Base-by-base conservation (phyloP, 1,140 invertebrate species). In the Drosophila tropicalis region DNA sequence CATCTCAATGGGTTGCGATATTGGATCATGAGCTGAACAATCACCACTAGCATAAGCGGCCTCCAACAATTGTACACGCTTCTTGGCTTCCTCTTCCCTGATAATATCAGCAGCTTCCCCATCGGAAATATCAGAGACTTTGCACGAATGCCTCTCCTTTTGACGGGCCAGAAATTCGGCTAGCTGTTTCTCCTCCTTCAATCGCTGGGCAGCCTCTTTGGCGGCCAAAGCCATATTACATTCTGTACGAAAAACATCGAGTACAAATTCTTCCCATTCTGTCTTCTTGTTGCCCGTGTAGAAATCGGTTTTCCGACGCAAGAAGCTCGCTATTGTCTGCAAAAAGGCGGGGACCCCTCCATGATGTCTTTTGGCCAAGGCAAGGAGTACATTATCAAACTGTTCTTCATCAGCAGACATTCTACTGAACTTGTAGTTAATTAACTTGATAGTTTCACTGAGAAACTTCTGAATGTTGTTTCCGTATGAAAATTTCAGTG, bases 261-360 rank as follows among this genome's bases (percentile, higher is more conserved):
- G 94, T 0, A 98, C 93, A 67, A 98, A 95, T 92, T 96, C 96
- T 93, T 97, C 95, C 93, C 97, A 97, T 74, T 95, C 95, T 12
- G 95, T 96, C 91, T 96, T 94, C 68, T 94, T 94, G 54, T 96
- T 97, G 9, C 98, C 98, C 68, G 95, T 96, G 84, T 98, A 99
- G 91, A 99, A 99, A 92, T 99, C 98, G 47, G 98, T 99, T 94
- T 99, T 99, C 77, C 98, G 94, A 1, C 96, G 95, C 22, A 99
- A 93, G 90, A 99, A 99, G 90, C 95, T 96, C 70, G 99, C 99
- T 76, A 99, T 94, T 22, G 97, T 97, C 70, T 97, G 96, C 22
- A 99, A 92, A 5, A 99, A 92, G 97, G 99, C 96, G 89, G 96
- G 95, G n/a, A 98, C 96, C 65, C 98, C 98, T 44, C 97, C 96